Evolutionary conservation across 2,113 vertebrate genomes (phyloP).

Genomic region (Neoarius graeffei): DNA sequence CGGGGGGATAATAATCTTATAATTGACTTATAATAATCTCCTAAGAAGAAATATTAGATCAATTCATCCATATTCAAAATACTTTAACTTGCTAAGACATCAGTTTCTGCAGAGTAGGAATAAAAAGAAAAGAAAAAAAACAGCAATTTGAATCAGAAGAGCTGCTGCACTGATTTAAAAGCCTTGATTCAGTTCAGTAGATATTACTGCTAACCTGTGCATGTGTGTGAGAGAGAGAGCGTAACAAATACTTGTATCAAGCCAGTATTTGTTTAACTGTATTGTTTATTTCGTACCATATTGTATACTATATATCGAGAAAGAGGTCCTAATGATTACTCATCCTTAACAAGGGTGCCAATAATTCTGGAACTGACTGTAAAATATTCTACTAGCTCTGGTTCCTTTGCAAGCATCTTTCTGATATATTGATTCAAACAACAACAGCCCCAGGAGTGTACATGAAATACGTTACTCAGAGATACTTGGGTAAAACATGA

Average conservation of each 20-base stretch:
- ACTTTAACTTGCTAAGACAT: too few species aligned
- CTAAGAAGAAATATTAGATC: too few species aligned
- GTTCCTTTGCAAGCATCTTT: background rate
- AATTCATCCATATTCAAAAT: too few species aligned
- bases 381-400: background rate
- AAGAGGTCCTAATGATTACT: background rate
- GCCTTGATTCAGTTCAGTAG: background rate
- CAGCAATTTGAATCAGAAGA: too few species aligned
- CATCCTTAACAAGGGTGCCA: background rate
- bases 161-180: too few species aligned
- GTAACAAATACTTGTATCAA: background rate
- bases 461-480: background rate
- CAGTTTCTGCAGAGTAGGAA: too few species aligned
- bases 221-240: background rate
- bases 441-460: background rate
- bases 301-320: too few species aligned
- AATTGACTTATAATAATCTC: too few species aligned
- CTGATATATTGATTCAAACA: background rate
- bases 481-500: background rate
- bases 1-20: too few species aligned
- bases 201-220: background rate
- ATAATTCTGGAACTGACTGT: background rate
- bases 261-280: background rate
- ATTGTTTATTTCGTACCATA: too few species aligned
- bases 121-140: too few species aligned